Percentiles rank a stretch among this genome's conserved stretches.
These are phyloP conservation scores for western clawed frog (Xenopus tropicalis) DNA, from an alignment of 2,113 vertebrate species.

Conservation along the genomic window DNA sequence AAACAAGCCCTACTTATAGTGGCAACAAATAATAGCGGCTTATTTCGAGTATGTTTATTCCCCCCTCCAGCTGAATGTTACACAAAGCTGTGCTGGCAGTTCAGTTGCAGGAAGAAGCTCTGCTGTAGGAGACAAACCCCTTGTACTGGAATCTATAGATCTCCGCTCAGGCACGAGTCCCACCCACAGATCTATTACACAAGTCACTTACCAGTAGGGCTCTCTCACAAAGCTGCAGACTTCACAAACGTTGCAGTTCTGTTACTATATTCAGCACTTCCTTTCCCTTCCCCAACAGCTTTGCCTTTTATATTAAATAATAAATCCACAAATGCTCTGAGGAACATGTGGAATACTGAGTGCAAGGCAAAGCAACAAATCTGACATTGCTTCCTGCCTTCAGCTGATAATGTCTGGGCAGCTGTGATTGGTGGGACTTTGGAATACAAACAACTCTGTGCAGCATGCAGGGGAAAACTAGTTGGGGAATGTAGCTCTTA, in stretches of 20 bases:
- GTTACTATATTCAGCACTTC: neutral
- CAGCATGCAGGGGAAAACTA: neutral
- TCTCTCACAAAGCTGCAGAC: neutral
- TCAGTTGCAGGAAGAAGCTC: too few relatives aligned
- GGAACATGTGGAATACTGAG: neutral
- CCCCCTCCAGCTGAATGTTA: too few relatives aligned
- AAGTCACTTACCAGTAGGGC: constrained; percentile 23
- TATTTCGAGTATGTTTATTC: too few relatives aligned
- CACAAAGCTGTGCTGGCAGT: too few relatives aligned
- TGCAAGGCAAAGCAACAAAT: constrained; percentile 1
- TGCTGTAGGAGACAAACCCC: too few relatives aligned
- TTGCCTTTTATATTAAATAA: constrained; percentile 9
- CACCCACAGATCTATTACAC: constrained; percentile 5
- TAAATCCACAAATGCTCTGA: neutral
- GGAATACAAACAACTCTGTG: neutral
- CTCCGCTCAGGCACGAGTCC: neutral
- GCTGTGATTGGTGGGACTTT: constrained; percentile 14
- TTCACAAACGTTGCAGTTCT: constrained; percentile 4
- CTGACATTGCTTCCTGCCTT: constrained; percentile 12
- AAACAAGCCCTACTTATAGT: too few relatives aligned
- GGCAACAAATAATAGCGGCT: too few relatives aligned
- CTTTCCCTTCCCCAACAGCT: constrained; percentile 7
- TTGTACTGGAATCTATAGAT: neutral
- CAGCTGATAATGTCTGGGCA: constrained; percentile 8
- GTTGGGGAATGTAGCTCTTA: neutral